A percentile compares a stretch with the other conserved stretches of the same genome.
Evolutionary conservation across 1,140 invertebrate species (phyloP).

Genomic region (Riptortus pedestris): DNA sequence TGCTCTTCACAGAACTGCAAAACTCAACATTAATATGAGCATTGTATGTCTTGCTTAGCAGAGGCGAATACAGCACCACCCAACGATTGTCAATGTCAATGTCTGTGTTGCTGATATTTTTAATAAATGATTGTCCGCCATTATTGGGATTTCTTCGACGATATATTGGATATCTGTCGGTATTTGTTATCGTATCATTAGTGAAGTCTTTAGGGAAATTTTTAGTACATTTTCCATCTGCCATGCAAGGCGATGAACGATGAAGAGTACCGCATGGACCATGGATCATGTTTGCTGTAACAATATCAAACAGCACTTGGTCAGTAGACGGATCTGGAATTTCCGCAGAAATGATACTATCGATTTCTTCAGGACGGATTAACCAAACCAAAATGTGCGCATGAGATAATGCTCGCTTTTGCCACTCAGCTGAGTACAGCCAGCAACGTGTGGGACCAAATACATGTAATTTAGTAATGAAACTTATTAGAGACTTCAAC

Average conservation of each 20-base stretch:
- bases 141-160: no score
- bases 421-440: conserved; percentile 44
- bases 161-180: no score
- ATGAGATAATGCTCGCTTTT: conserved; percentile 40
- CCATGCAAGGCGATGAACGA: conserved; percentile 41
- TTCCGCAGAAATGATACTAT: conserved; percentile 44
- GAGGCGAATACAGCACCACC: no score
- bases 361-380: conserved; percentile 43
- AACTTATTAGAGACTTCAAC: conserved; percentile 22
- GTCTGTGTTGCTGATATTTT: no score
- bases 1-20: conserved; percentile 35
- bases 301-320: conserved; percentile 37
- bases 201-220: no score
- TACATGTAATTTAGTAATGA: conserved; percentile 31
- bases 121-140: no score
- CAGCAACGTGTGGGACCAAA: conserved; percentile 36
- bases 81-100: no score
- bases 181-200: no score
- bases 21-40: conserved; percentile 39
- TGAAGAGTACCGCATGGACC: conserved; percentile 43
- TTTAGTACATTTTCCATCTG: conserved; percentile 40
- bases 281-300: conserved; percentile 44
- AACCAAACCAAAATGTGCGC: conserved; percentile 38
- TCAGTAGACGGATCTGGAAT: conserved; percentile 41
- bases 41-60: no score